Conservation (phyloP, 2,113 vertebrate species). For the Lasiurus cinereus region DNA sequence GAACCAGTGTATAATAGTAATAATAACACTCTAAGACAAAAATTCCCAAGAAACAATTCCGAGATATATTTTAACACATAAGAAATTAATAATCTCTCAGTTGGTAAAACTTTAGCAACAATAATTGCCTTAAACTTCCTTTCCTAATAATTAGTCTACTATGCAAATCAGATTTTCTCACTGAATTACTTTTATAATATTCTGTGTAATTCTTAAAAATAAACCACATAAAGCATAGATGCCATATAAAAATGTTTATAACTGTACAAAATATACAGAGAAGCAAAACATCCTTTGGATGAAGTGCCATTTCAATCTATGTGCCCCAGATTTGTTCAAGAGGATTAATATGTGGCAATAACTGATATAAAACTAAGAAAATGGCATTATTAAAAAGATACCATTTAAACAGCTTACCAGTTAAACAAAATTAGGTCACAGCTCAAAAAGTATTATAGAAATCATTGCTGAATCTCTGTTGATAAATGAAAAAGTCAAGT, state of each 20-base stretch:
- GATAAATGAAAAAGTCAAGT: constrained; percentile 52
- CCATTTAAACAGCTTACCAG: constrained; percentile 53
- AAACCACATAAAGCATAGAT: constrained; percentile 50
- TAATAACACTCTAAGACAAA: constrained; percentile 43
- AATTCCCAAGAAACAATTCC: constrained; percentile 61
- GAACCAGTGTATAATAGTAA: not conserved
- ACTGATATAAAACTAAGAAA: constrained; percentile 62
- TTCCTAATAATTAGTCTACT: constrained; percentile 41
- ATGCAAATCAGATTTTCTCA: constrained; percentile 37
- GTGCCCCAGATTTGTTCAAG: not conserved
- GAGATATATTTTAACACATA: constrained; percentile 55
- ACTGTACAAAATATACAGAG: not conserved
- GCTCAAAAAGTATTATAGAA: constrained; percentile 70
- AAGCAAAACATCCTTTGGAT: constrained; percentile 39
- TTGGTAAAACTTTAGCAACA: constrained; percentile 47
- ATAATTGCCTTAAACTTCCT: constrained; percentile 4
- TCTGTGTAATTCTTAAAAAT: constrained; percentile 57
- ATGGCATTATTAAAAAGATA: constrained; percentile 54
- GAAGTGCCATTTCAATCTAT: constrained; percentile 16
- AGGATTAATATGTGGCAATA: constrained; percentile 14
- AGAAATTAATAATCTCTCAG: constrained; percentile 46
- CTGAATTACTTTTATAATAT: constrained; percentile 58
- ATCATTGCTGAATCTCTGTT: constrained; percentile 52
- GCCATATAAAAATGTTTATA: constrained; percentile 14
- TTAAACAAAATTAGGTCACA: constrained; percentile 71